These are phyloP conservation scores for Biston betularia DNA, from an alignment of 2,888 invertebrate genomes.

Conservation along the genomic window DNA sequence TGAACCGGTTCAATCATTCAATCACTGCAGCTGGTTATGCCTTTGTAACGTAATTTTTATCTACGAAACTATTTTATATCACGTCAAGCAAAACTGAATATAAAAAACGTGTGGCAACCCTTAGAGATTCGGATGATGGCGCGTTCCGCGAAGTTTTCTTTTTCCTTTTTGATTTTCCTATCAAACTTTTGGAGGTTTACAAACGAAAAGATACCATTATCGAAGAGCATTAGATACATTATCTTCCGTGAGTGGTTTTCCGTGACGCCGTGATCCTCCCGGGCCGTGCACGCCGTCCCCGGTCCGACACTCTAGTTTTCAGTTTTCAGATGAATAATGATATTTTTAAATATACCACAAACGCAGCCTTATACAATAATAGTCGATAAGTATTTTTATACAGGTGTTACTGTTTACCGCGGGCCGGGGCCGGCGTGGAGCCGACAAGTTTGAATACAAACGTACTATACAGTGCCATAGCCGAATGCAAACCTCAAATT, in stretches of 20 bases:
- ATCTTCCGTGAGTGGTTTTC: constrained; percentile 69
- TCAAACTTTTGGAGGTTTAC: constrained; percentile 86
- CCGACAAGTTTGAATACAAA: constrained; percentile 81
- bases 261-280: constrained; percentile 74
- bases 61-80: background rate
- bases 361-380: constrained; percentile 83
- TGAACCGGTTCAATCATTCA: background rate
- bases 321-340: constrained; percentile 47
- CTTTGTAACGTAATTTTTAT: too few species aligned
- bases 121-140: constrained; percentile 20
- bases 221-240: constrained; percentile 71
- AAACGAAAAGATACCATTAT: constrained; percentile 74
- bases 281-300: constrained; percentile 65
- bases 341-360: constrained; percentile 60
- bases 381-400: constrained; percentile 85
- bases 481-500: constrained; percentile 83
- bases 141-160: constrained; percentile 60
- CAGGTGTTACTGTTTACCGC: constrained; percentile 64
- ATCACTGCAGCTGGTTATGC: too few species aligned
- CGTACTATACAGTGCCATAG: constrained; percentile 78
- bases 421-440: constrained; percentile 62
- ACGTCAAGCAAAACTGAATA: background rate
- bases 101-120: background rate
- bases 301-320: constrained; percentile 66
- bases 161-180: constrained; percentile 81